Percentiles rank a stretch among this genome's conserved stretches.
phyloP scores from a whole-genome alignment of 2,797 vertebrate genomes.

The Sebastes baramenuke region DNA sequence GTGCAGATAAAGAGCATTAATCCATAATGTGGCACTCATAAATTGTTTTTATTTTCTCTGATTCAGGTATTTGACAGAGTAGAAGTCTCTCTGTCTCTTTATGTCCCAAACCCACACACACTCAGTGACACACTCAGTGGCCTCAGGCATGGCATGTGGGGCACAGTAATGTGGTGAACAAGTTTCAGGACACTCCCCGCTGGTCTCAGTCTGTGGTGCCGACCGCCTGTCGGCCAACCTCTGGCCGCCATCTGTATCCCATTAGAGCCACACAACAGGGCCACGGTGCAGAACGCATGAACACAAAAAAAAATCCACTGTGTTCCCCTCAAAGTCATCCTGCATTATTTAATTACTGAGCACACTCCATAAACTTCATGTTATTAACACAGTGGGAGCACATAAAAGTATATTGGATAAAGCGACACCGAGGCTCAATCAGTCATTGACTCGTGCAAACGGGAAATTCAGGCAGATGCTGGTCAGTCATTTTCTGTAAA shows the following conservation, averaged over 20 bases:
- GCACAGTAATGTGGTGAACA: slow-evolving; percentile 60
- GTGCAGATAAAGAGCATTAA: neutral
- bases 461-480: neutral
- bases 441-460: slow-evolving; percentile 30
- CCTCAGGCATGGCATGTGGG: slow-evolving; percentile 52
- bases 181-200: slow-evolving; percentile 70
- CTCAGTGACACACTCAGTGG: slow-evolving; percentile 27
- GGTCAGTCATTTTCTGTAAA: slow-evolving; percentile 14
- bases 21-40: neutral
- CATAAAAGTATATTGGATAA: slow-evolving; percentile 75
- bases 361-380: slow-evolving; percentile 75
- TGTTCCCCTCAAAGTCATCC: slow-evolving; percentile 68
- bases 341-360: slow-evolving; percentile 75
- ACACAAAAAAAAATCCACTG: slow-evolving; percentile 21
- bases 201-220: slow-evolving; percentile 61
- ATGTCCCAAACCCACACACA: slow-evolving; percentile 20
- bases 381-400: slow-evolving; percentile 74
- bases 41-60: neutral
- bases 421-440: slow-evolving; percentile 54
- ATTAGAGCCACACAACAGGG: slow-evolving; percentile 73
- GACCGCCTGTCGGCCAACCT: slow-evolving; percentile 67
- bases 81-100: neutral
- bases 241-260: slow-evolving; percentile 76
- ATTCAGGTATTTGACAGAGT: slow-evolving; percentile 5
- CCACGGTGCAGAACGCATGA: slow-evolving; percentile 34